Percentiles rank a stretch among this genome's conserved stretches.
phyloP scores from a whole-genome alignment of 2,888 invertebrate genomes.

The Chrysolina americana region DNA sequence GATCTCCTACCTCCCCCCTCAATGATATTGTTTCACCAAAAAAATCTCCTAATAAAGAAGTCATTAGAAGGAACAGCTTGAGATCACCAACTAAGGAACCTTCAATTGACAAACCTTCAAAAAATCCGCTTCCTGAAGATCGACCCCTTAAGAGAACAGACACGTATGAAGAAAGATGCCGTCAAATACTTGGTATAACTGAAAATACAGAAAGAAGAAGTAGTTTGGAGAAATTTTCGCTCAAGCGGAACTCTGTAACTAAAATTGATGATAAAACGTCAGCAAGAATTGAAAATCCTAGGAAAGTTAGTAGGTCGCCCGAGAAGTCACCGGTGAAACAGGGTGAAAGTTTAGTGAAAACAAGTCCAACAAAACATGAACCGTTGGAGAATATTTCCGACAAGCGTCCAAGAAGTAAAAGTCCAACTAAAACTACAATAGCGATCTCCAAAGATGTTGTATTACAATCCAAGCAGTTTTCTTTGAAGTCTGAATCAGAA shows the following conservation, averaged over 20 bases:
- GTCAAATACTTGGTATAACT: slow-evolving; percentile 79
- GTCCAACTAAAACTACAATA: not conserved
- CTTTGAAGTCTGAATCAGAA: not conserved
- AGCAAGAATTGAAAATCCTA: slow-evolving; percentile 36
- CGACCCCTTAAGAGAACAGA: slow-evolving; percentile 75
- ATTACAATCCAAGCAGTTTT: not conserved
- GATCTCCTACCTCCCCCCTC: slow-evolving; percentile 63
- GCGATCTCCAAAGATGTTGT: not conserved
- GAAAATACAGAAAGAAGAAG: slow-evolving; percentile 63
- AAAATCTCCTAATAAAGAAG: slow-evolving; percentile 50
- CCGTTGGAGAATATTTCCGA: not conserved
- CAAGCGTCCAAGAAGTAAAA: not conserved
- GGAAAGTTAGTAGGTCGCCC: slow-evolving; percentile 28
- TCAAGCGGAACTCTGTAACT: slow-evolving; percentile 48
- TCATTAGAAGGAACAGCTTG: slow-evolving; percentile 70
- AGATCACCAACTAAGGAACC: slow-evolving; percentile 57
- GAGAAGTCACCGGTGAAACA: slow-evolving; percentile 34
- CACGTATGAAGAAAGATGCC: slow-evolving; percentile 82
- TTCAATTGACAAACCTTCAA: slow-evolving; percentile 65
- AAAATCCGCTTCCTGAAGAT: slow-evolving; percentile 65
- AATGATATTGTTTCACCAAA: slow-evolving; percentile 51
- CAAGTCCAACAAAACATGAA: slow-evolving; percentile 19
- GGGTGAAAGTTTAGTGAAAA: slow-evolving; percentile 45
- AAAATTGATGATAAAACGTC: slow-evolving; percentile 36
- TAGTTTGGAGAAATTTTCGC: slow-evolving; percentile 48